Percentiles rank a stretch among this genome's conserved stretches.
These are phyloP conservation scores for Matsumyia berberina DNA, from an alignment of 2,888 invertebrate genomes.

Conservation along the genomic window DNA sequence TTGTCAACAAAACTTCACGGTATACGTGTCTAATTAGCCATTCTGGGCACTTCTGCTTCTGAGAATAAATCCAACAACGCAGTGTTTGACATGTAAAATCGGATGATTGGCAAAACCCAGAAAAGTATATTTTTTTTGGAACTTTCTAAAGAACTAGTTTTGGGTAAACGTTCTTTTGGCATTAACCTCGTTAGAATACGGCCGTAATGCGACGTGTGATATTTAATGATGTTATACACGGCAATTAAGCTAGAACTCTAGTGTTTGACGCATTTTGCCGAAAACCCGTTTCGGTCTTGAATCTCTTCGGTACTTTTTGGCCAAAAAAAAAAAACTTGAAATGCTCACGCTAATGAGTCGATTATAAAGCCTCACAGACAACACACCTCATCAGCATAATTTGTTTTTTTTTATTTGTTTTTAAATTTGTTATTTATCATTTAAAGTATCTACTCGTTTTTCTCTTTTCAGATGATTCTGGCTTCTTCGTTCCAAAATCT, in stretches of 20 bases:
- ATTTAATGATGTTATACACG: slow-evolving; percentile 8
- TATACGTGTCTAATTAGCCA: slow-evolving; percentile 61
- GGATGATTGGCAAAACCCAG: slow-evolving; percentile 5
- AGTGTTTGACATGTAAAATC: slow-evolving; percentile 13
- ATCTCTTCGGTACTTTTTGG: neutral
- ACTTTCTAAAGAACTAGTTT: slow-evolving; percentile 34
- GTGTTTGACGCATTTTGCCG: slow-evolving; percentile 11
- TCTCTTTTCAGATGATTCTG: slow-evolving; percentile 79
- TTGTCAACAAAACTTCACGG: slow-evolving; percentile 36
- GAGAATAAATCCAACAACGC: slow-evolving; percentile 22
- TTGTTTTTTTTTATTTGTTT: slow-evolving; percentile 10
- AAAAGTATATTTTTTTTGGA: neutral
- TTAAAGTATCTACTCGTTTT: neutral
- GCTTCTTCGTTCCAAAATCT: slow-evolving; percentile 81
- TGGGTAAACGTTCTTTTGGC: slow-evolving; percentile 21
- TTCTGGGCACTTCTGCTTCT: slow-evolving; percentile 30
- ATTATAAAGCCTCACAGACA: neutral
- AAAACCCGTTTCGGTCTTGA: slow-evolving; percentile 45
- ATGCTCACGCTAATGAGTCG: slow-evolving; percentile 15
- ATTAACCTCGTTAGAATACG: slow-evolving; percentile 44
- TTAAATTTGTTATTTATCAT: slow-evolving; percentile 14
- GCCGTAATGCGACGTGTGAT: slow-evolving; percentile 9
- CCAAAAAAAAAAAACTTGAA: slow-evolving; percentile 19
- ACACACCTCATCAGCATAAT: slow-evolving; percentile 28
- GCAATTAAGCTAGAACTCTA: slow-evolving; percentile 26